Percentiles rank a stretch among this genome's conserved stretches.
phyloP scores from a whole-genome alignment of 2,113 vertebrate genomes.

The Accipiter cooperii region DNA sequence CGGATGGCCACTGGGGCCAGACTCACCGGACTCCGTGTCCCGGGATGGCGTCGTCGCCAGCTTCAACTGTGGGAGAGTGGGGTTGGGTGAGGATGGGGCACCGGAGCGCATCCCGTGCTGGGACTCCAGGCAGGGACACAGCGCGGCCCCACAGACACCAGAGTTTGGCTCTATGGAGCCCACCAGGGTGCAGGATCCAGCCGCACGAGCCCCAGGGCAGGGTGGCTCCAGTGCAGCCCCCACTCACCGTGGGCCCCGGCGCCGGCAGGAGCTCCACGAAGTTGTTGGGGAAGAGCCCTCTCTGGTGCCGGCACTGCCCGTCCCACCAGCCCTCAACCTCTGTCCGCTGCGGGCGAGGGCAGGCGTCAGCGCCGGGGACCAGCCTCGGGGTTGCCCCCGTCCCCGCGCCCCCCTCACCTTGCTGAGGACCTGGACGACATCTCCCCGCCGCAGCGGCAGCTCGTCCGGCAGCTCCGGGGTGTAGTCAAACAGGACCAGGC shows the following conservation, averaged over 20 bases:
- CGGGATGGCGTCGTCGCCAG: fast-evolving
- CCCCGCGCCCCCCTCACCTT: constrained; percentile 66
- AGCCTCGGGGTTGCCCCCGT: fast-evolving
- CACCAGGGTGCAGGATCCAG: neutral
- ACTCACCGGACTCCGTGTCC: fast-evolving
- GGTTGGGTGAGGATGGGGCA: neutral
- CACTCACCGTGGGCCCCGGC: neutral
- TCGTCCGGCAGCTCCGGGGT: constrained; percentile 74
- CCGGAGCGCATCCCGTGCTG: neutral
- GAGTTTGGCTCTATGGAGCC: neutral
- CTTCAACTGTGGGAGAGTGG: neutral
- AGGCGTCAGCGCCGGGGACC: fast-evolving
- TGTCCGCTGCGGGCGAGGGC: constrained; percentile 30
- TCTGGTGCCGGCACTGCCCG: constrained; percentile 76
- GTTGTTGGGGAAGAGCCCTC: constrained; percentile 87
- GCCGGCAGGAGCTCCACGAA: constrained; percentile 63
- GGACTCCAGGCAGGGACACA: neutral
- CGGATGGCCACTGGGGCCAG: fast-evolving
- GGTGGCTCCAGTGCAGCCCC: no score
- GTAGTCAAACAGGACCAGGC: constrained; percentile 82
- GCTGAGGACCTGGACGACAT: constrained; percentile 72
- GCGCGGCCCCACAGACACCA: neutral
- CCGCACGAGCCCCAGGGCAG: fast-evolving
- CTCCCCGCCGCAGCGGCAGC: constrained; percentile 75
- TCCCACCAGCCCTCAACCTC: constrained; percentile 89